Evolutionary conservation across 1,140 invertebrate species (phyloP), one percentile per base, ranked within the genome.

Genomic region (Anastatus disparis): DNA sequence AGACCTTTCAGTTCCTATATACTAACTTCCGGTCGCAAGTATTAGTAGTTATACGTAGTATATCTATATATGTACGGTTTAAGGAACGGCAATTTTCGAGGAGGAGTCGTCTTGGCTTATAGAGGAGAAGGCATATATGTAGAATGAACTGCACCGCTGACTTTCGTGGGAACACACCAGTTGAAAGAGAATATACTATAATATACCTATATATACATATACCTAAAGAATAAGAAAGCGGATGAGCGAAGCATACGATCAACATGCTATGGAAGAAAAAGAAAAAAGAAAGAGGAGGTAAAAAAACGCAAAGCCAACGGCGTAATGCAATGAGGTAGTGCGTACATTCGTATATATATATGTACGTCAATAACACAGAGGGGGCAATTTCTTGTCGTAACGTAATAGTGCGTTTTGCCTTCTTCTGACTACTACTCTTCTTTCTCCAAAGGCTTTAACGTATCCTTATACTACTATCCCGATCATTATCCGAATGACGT

Each of bases 81-180:
- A n/a, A n/a, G 38, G 3, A 10, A 44, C 42, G 4, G 26, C 4
- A 62, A 35, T 63, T 63, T 63, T 63, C 46, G 27, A 31, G 48
- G 24, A n/a, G n/a, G n/a, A n/a, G n/a, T n/a, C n/a, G n/a, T n/a
- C n/a, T n/a, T n/a, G n/a, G 31, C 56, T 20, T n/a, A 15, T 12
- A 15, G 7, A 3, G 1, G n/a, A n/a, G n/a, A n/a, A 4, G 2
- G 40, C 4, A 22, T 31, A 65, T 65, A 65, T 65, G 61, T 40
- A 53, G 48, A 53, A 13, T 42, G 31, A 38, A 29, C 9, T 40
- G 62, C 27, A 8, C 35, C 31, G 15, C 13, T 65, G 62, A 65
- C 46, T 50, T 53, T 53, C 62, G 62, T 65, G 62, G 48, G 62
- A 65, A 65, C 31, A 10, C 10, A n/a, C n/a, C n/a, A 27, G 40